Evolutionary conservation across 2,797 vertebrate species (phyloP).

Genomic region (Etheostoma nigrum): DNA sequence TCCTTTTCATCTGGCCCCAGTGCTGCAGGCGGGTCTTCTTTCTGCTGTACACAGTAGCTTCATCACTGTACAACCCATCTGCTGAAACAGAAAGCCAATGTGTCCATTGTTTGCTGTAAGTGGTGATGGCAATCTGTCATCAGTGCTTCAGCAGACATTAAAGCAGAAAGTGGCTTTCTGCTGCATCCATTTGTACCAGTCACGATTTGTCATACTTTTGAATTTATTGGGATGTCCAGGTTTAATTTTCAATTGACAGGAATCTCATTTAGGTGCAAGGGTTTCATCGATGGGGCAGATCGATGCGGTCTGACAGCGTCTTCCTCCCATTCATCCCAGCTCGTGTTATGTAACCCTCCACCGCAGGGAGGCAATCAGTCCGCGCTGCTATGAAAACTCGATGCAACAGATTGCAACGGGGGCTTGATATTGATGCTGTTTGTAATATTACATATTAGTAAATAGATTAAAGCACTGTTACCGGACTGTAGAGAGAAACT

Average conservation of each 20-base stretch:
- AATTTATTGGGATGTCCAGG: constrained; percentile 27
- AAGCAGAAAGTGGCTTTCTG: neutral
- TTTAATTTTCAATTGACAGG: constrained; percentile 7
- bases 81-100: constrained; percentile 10
- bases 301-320: constrained; percentile 47
- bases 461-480: neutral
- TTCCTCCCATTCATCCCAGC: constrained; percentile 52
- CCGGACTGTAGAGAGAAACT: neutral
- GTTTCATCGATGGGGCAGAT: constrained; percentile 40
- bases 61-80: neutral
- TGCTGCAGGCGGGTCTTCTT: constrained; percentile 30
- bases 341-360: constrained; percentile 60
- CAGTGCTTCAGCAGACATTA: neutral
- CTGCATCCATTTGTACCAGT: neutral
- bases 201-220: neutral
- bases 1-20: constrained; percentile 34
- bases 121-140: neutral
- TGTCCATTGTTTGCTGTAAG: constrained; percentile 14
- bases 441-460: constrained; percentile 25
- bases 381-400: constrained; percentile 40
- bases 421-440: constrained; percentile 39
- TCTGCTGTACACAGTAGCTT: neutral
- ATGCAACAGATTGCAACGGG: constrained; percentile 53
- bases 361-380: constrained; percentile 61
- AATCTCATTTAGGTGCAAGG: constrained; percentile 39